These are phyloP conservation scores for Morinoia aosen DNA, from an alignment of 2,888 invertebrate genomes.

Conservation along the genomic window DNA sequence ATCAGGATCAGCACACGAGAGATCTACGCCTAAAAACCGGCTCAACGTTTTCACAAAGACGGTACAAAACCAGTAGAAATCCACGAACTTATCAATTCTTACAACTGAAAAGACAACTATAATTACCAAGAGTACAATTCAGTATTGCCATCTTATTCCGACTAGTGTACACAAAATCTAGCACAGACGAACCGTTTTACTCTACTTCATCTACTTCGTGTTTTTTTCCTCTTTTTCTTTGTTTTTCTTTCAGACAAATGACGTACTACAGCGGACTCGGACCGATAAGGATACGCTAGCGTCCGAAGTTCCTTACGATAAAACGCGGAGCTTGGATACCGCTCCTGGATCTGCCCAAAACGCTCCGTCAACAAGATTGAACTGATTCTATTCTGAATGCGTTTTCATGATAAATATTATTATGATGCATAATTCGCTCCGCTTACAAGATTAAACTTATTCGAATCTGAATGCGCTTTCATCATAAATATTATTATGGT, in stretches of 20 bases:
- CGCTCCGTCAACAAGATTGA: background rate
- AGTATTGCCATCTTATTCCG: background rate
- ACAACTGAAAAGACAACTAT: background rate
- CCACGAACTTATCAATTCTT: background rate
- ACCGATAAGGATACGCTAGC: background rate
- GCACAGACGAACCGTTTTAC: background rate
- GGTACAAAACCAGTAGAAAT: background rate
- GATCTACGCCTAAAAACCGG: background rate
- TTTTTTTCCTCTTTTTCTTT: too few relatives aligned
- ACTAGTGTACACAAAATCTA: background rate
- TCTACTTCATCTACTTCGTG: too few relatives aligned
- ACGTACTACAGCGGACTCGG: too few relatives aligned
- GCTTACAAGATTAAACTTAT: background rate
- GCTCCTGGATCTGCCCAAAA: background rate
- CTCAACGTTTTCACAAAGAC: background rate
- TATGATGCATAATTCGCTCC: too few relatives aligned
- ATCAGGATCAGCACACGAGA: background rate
- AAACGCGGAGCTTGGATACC: background rate
- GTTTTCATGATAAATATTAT: background rate
- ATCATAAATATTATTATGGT: background rate
- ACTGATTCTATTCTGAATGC: background rate
- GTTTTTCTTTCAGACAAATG: too few relatives aligned
- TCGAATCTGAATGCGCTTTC: background rate
- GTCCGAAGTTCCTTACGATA: background rate
- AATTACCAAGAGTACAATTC: background rate